Percentiles rank a stretch among this genome's conserved stretches.
Evolutionary conservation across 1,140 invertebrate species (phyloP).

Genomic region (Tetranychus urticae): DNA sequence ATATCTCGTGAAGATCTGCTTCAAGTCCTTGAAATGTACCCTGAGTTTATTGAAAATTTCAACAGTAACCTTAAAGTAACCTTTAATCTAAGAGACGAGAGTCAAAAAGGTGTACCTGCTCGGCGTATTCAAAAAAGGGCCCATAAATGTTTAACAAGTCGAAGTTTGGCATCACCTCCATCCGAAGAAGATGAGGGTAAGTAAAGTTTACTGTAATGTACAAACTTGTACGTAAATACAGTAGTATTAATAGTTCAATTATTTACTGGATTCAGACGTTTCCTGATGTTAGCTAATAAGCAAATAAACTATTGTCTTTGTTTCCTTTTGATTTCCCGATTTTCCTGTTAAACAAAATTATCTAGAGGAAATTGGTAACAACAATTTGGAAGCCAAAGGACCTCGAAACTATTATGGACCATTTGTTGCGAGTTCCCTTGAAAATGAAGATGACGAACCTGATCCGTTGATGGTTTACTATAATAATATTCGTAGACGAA

Average conservation of each 20-base stretch:
- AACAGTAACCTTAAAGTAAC: constrained; percentile 84
- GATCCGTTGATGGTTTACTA: not conserved
- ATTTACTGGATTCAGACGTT: not conserved
- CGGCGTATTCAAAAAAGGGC: not conserved
- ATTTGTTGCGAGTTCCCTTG: not conserved
- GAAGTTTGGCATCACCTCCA: not conserved
- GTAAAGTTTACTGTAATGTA: not conserved
- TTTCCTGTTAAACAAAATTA: not conserved
- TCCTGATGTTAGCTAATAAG: not conserved
- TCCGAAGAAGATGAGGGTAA: constrained; percentile 3
- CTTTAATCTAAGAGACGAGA: constrained; percentile 84
- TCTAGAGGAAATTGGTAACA: not conserved
- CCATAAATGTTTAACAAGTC: not conserved
- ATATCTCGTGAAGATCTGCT: constrained; percentile 84
- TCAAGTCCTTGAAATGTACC: constrained; percentile 91
- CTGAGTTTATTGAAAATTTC: constrained; percentile 80
- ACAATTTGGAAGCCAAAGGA: not conserved
- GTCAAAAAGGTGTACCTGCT: constrained; percentile 15
- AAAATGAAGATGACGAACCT: not conserved
- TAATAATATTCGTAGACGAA: not conserved
- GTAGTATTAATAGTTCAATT: not conserved
- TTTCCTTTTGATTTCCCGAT: not conserved
- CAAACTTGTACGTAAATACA: too few relatives aligned
- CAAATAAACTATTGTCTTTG: not conserved
- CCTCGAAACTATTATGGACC: not conserved